Percentiles rank a stretch among this genome's conserved stretches.
These are phyloP conservation scores for Amphibalanus amphitrite DNA, from an alignment of 1,140 invertebrate genomes.

Conservation along the genomic window DNA sequence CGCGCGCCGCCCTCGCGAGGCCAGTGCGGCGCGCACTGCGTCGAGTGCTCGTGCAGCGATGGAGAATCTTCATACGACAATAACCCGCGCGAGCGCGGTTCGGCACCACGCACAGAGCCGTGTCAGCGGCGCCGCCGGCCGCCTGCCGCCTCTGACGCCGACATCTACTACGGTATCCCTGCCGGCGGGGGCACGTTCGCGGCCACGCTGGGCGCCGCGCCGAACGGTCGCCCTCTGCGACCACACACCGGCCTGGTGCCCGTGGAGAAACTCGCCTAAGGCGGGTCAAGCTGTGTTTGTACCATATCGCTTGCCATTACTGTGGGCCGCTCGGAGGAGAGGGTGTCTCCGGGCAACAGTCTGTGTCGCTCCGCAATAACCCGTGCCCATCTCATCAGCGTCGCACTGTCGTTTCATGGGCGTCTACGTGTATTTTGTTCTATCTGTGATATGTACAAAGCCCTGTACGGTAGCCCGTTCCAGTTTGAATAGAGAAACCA, in stretches of 20 bases:
- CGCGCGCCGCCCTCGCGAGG: too few relatives aligned
- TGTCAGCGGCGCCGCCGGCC: background rate
- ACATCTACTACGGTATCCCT: background rate
- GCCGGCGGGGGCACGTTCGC: background rate
- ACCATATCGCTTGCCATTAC: background rate
- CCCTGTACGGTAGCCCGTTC: background rate
- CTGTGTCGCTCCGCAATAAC: background rate
- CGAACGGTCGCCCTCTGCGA: background rate
- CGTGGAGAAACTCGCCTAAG: background rate
- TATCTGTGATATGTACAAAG: conserved; percentile 1
- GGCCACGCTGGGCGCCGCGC: background rate
- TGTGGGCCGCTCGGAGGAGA: background rate
- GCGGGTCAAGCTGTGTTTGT: background rate
- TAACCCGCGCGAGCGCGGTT: background rate
- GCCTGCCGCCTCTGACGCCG: background rate
- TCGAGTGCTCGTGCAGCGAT: background rate
- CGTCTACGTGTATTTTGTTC: background rate
- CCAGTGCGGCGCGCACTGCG: background rate
- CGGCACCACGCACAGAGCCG: background rate
- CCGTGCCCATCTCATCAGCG: background rate
- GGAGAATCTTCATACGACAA: background rate
- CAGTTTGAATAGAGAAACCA: background rate
- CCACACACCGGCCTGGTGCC: background rate
- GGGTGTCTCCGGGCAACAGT: too few relatives aligned
- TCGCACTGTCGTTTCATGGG: too few relatives aligned